These are phyloP conservation scores for Eilema caniola DNA, from an alignment of 2,888 invertebrate genomes.

Conservation along the genomic window DNA sequence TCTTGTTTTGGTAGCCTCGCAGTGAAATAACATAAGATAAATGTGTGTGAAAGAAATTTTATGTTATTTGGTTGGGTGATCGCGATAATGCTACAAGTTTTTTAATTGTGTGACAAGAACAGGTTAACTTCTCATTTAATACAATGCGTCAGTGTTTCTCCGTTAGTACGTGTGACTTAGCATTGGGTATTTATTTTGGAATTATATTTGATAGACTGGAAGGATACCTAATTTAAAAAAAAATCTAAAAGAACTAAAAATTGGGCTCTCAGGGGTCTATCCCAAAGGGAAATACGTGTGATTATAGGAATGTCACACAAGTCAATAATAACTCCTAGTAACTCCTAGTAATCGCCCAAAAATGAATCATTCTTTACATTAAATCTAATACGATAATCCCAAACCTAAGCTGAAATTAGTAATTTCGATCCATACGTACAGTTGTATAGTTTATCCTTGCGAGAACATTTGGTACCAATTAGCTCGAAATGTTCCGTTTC, in stretches of 20 bases:
- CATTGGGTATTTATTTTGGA: neutral
- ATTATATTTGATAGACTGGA: neutral
- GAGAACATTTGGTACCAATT: slow-evolving; percentile 77
- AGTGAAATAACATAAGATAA: slow-evolving; percentile 3
- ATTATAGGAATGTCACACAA: too few species aligned
- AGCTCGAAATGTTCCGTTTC: slow-evolving; percentile 70
- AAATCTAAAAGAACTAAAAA: too few species aligned
- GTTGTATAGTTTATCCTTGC: slow-evolving; percentile 27
- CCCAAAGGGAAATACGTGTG: too few species aligned
- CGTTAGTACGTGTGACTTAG: neutral
- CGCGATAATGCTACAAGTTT: slow-evolving; percentile 10
- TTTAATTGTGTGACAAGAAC: slow-evolving; percentile 8
- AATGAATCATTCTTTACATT: neutral
- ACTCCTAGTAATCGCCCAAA: too few species aligned
- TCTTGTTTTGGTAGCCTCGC: slow-evolving; percentile 19
- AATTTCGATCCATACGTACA: slow-evolving; percentile 27
- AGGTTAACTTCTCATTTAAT: neutral
- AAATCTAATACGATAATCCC: neutral
- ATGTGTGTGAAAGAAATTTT: slow-evolving; percentile 13
- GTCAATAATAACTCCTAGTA: too few species aligned
- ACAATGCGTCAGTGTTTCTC: neutral
- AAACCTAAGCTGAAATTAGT: neutral
- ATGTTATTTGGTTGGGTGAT: slow-evolving; percentile 17
- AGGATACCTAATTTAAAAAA: too few species aligned
- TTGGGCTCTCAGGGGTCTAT: too few species aligned